Percentiles rank a stretch among this genome's conserved stretches.
These are phyloP conservation scores for Agelaius tricolor DNA, from an alignment of 2,113 vertebrate genomes.

Conservation along the genomic window DNA sequence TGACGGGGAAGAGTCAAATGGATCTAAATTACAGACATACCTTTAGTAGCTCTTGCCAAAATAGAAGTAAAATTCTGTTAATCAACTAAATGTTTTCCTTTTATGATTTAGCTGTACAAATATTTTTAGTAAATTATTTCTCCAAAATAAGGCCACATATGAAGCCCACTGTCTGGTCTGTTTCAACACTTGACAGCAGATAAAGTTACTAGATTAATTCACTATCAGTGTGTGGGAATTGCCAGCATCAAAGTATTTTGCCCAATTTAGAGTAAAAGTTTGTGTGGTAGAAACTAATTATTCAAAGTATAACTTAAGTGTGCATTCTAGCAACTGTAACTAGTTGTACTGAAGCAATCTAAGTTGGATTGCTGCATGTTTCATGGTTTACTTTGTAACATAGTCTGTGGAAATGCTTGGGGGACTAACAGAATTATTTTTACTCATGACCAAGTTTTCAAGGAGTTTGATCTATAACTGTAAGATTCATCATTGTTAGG, in stretches of 20 bases:
- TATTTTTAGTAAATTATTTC: not conserved
- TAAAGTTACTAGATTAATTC: not conserved
- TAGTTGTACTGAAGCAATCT: not conserved
- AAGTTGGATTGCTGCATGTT: not conserved
- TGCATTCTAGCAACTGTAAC: not conserved
- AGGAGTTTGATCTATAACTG: not conserved
- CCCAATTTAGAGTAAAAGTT: not conserved
- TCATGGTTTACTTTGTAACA: not conserved
- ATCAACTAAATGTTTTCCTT: not conserved
- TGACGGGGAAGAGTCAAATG: not conserved
- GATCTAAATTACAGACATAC: not conserved
- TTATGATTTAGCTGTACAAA: not conserved
- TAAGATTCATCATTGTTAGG: not conserved
- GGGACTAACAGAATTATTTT: not conserved
- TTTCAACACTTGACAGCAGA: not conserved
- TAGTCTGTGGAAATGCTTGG: not conserved
- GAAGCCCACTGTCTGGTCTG: not conserved
- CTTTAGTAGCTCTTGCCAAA: not conserved
- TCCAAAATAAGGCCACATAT: not conserved
- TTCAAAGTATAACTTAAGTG: not conserved
- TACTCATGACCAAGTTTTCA: not conserved
- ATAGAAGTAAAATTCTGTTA: not conserved
- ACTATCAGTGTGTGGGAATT: not conserved
- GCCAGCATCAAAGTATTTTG: not conserved
- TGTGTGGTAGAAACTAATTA: not conserved